Evolutionary conservation across 1,140 invertebrate genomes (phyloP).

Genomic region (Drosophila trapezifrons): DNA sequence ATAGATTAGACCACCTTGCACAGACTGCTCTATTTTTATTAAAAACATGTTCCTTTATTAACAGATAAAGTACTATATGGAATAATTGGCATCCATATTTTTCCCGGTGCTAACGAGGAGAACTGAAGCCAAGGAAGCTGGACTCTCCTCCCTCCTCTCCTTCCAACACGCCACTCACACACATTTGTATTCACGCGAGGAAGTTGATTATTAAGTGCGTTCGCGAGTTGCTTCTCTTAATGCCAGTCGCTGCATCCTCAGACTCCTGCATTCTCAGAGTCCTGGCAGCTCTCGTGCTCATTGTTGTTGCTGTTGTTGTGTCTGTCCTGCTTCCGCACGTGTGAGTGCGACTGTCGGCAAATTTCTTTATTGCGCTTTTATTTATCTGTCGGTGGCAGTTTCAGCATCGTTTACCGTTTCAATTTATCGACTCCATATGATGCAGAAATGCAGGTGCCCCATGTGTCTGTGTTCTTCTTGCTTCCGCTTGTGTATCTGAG

Average conservation of each 20-base stretch:
- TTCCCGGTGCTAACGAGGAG: slow-evolving; percentile 1
- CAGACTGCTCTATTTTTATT: neutral
- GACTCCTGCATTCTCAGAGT: slow-evolving; percentile 23
- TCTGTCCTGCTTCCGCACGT: slow-evolving; percentile 39
- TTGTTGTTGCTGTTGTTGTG: slow-evolving; percentile 39
- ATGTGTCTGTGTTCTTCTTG: neutral
- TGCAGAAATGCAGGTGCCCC: slow-evolving; percentile 2
- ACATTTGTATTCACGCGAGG: slow-evolving; percentile 45
- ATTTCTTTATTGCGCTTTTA: slow-evolving; percentile 78
- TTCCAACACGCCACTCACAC: slow-evolving; percentile 2
- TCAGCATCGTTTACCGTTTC: slow-evolving; percentile 65
- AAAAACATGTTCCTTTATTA: slow-evolving; percentile 2
- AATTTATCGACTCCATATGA: slow-evolving; percentile 58
- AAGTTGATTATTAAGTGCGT: slow-evolving; percentile 72
- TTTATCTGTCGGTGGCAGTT: slow-evolving; percentile 62
- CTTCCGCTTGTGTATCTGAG: neutral
- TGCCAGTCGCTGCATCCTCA: slow-evolving; percentile 54
- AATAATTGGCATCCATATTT: slow-evolving; percentile 2
- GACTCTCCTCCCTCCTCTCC: neutral
- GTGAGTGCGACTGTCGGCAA: slow-evolving; percentile 39
- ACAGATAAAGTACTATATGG: neutral
- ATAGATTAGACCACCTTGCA: too few relatives aligned
- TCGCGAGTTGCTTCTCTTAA: slow-evolving; percentile 52
- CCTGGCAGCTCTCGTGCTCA: slow-evolving; percentile 14
- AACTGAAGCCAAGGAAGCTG: neutral